Conservation (phyloP, 2,797 vertebrate genomes). For the Poecile montanus region DNA sequence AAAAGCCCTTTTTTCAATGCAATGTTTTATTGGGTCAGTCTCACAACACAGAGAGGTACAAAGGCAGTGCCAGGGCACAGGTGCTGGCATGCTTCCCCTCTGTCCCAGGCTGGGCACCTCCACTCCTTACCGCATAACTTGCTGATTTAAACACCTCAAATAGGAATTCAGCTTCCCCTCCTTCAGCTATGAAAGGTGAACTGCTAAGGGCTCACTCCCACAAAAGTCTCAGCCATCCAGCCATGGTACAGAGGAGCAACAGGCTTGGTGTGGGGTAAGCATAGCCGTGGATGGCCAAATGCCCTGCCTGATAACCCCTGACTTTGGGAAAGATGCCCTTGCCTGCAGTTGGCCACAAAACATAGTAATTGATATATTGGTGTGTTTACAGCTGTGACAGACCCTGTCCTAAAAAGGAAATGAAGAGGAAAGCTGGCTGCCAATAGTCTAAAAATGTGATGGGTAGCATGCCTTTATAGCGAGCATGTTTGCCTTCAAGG, state of each 20-base stretch:
- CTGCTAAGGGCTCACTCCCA: not conserved
- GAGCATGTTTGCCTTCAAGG: conserved; percentile 52
- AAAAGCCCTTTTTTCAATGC: not conserved
- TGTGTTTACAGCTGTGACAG: conserved; percentile 17
- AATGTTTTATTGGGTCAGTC: not conserved
- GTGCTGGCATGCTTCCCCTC: accelerated
- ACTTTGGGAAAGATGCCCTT: not conserved
- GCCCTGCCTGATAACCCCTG: not conserved
- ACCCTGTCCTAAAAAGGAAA: conserved; percentile 60
- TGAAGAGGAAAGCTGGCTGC: conserved; percentile 61
- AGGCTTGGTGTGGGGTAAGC: not conserved
- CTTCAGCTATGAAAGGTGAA: not conserved
- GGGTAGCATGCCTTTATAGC: conserved; percentile 31
- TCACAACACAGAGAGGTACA: not conserved
- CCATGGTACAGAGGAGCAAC: not conserved
- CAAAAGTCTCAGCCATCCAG: not conserved
- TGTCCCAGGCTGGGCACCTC: not conserved
- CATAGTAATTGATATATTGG: conserved; percentile 55
- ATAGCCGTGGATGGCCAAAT: accelerated
- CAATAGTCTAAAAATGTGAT: conserved; percentile 53
- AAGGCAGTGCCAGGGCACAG: not conserved
- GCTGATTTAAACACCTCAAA: not conserved
- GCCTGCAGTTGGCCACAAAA: not conserved
- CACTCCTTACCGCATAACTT: accelerated
- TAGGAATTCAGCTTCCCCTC: not conserved